Evolutionary conservation across 1,140 invertebrate species (phyloP).

Genomic region (Drosophila cardini): DNA sequence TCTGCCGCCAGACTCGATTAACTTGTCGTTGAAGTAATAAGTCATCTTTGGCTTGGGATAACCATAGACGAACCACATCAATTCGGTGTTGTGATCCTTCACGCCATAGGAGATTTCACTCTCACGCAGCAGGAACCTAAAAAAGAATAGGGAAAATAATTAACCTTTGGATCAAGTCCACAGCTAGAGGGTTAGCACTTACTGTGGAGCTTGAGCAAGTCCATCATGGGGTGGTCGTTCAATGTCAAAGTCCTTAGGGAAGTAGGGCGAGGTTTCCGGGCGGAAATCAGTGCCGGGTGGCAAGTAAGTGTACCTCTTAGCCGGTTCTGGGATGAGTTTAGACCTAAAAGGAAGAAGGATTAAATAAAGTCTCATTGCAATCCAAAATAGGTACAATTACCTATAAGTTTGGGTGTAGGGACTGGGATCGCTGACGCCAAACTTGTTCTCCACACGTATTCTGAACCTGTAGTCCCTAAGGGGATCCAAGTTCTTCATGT

Average conservation of each 20-base stretch:
- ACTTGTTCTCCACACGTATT: conserved; percentile 97
- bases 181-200: conserved; percentile 25
- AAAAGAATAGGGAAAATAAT: neutral
- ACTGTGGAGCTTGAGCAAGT: conserved; percentile 90
- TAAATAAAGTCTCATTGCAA: neutral
- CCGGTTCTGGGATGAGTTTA: conserved; percentile 91
- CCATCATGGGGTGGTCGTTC: conserved; percentile 93
- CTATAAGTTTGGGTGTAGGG: conserved; percentile 92
- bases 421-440: conserved; percentile 98
- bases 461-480: conserved; percentile 96
- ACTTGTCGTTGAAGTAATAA: conserved; percentile 94
- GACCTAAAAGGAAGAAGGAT: conserved; percentile 84
- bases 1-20: conserved; percentile 92
- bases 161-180: neutral
- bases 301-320: conserved; percentile 91
- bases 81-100: conserved; percentile 93
- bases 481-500: conserved; percentile 92
- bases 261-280: conserved; percentile 94
- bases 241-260: conserved; percentile 95
- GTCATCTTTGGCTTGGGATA: conserved; percentile 96
- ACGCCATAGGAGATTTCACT: conserved; percentile 94
- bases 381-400: conserved; percentile 19
- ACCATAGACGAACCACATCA: conserved; percentile 97
- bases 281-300: conserved; percentile 93
- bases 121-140: conserved; percentile 92